These are phyloP conservation scores for Nematopogon swammerdamellus DNA, from an alignment of 2,888 invertebrate genomes.

Conservation along the genomic window DNA sequence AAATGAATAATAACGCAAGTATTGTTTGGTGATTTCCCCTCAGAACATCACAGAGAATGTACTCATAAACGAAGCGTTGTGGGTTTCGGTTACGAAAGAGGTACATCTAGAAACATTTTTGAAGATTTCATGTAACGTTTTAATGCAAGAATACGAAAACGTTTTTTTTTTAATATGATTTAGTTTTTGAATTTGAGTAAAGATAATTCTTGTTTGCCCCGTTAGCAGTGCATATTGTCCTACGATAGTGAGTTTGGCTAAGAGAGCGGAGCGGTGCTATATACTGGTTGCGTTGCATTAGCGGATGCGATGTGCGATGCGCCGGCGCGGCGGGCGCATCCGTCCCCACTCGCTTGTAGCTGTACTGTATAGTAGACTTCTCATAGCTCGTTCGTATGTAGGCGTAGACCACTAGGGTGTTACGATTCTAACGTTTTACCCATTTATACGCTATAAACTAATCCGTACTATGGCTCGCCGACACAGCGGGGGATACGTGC, in stretches of 20 bases:
- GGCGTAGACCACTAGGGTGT: constrained; percentile 55
- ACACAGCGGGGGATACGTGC: constrained; percentile 46
- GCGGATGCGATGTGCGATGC: constrained; percentile 22
- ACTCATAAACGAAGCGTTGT: constrained; percentile 91
- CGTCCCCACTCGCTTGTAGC: constrained; percentile 11
- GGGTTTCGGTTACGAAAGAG: constrained; percentile 91
- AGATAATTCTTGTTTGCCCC: constrained; percentile 58
- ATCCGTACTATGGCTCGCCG: constrained; percentile 35
- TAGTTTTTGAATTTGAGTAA: constrained; percentile 57
- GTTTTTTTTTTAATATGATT: constrained; percentile 57
- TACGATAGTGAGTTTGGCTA: constrained; percentile 27
- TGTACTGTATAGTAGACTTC: no score
- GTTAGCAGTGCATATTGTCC: constrained; percentile 58
- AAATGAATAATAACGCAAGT: constrained; percentile 46
- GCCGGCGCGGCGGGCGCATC: constrained; percentile 13
- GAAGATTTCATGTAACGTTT: constrained; percentile 56
- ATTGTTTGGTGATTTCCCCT: constrained; percentile 64
- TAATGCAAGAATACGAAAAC: constrained; percentile 50
- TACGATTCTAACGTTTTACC: constrained; percentile 51
- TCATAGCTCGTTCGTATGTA: constrained; percentile 33
- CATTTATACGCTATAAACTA: constrained; percentile 38
- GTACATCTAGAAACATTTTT: constrained; percentile 66
- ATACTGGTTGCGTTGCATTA: constrained; percentile 20
- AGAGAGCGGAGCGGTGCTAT: constrained; percentile 13
- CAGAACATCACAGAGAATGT: constrained; percentile 96